Conservation (phyloP, 2,113 vertebrate genomes). For the Gnathonemus longibarbis region DNA sequence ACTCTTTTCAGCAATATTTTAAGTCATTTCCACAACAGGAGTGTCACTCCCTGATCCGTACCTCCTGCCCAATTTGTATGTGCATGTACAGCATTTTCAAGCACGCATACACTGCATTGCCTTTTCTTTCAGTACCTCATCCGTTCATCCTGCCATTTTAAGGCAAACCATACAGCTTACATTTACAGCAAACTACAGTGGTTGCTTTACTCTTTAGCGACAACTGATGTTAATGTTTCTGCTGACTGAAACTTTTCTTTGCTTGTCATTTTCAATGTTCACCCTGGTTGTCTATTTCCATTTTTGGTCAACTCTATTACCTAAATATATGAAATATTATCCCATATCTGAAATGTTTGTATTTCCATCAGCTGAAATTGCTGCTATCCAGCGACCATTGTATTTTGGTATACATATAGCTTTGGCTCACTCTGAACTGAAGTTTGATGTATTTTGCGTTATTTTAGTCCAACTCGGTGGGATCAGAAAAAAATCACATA, state of each 20-base stretch:
- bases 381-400: too few species aligned
- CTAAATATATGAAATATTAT: neutral
- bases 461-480: too few species aligned
- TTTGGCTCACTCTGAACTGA: too few species aligned
- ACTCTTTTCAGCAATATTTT: neutral
- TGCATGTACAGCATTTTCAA: neutral
- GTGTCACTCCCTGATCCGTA: neutral
- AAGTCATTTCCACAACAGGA: neutral
- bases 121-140: neutral
- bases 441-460: too few species aligned
- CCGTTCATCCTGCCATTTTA: neutral
- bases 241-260: neutral
- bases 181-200: neutral
- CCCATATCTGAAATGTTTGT: too few species aligned
- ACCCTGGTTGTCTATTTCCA: neutral
- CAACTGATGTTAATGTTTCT: neutral
- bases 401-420: too few species aligned
- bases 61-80: neutral
- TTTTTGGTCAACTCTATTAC: neutral
- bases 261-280: neutral
- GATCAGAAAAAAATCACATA: too few species aligned
- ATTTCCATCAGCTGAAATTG: too few species aligned
- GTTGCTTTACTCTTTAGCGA: neutral
- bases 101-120: neutral
- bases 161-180: neutral